Percentiles rank a stretch among this genome's conserved stretches.
phyloP scores from a whole-genome alignment of 1,140 invertebrate species.

The Ruditapes philippinarum region DNA sequence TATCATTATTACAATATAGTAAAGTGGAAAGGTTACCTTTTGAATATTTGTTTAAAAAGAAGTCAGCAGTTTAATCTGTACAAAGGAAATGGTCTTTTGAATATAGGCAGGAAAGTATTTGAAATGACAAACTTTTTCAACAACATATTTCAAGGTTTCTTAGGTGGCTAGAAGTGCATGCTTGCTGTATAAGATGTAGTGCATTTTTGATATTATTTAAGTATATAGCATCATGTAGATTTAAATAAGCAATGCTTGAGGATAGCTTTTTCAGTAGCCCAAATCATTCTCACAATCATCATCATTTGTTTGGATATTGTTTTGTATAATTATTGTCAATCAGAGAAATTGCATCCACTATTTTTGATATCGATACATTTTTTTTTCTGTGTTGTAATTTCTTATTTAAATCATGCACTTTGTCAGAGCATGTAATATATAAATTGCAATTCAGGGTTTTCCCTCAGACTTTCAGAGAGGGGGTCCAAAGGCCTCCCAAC shows the following conservation, averaged over 20 bases:
- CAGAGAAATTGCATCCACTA: slow-evolving; percentile 1
- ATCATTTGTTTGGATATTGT: not conserved
- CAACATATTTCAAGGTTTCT: not conserved
- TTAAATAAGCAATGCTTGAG: not conserved
- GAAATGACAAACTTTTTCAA: not conserved
- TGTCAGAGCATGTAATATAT: too few species aligned
- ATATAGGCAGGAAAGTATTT: not conserved
- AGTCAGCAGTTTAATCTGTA: too few species aligned
- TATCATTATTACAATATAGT: too few species aligned
- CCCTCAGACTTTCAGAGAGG: too few species aligned
- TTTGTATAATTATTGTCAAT: not conserved
- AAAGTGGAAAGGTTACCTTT: too few species aligned
- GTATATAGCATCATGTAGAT: not conserved
- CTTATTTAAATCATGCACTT: too few species aligned
- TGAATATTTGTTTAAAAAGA: too few species aligned
- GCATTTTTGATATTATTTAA: not conserved
- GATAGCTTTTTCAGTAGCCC: slow-evolving; percentile 7
- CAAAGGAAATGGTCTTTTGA: too few species aligned
- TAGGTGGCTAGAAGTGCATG: not conserved
- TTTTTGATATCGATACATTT: too few species aligned
- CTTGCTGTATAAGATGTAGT: slow-evolving; percentile 5
- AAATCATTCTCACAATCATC: not conserved
- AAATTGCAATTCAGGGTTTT: too few species aligned
- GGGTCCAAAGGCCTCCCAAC: too few species aligned
- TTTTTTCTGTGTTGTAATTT: too few species aligned